A percentile compares a stretch with the other conserved stretches of the same genome.
phyloP scores from a whole-genome alignment of 2,888 invertebrate genomes.

The Drosophila flavopinicola region DNA sequence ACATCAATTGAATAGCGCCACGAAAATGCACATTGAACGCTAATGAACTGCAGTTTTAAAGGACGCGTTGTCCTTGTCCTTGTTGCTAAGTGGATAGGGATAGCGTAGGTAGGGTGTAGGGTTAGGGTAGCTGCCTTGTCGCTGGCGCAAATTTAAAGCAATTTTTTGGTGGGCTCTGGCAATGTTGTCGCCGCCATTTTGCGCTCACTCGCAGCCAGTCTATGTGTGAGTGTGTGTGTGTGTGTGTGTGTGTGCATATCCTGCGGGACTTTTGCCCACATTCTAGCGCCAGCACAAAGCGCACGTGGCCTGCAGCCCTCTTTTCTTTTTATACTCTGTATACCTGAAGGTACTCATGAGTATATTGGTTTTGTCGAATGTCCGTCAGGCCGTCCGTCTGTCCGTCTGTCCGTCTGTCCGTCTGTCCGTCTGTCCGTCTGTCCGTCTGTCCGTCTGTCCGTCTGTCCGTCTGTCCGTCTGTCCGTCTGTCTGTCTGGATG shows the following conservation, averaged over 20 bases:
- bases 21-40: slow-evolving; percentile 37
- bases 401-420: no score
- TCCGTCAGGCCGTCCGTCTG: no score
- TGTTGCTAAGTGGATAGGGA: slow-evolving; percentile 55
- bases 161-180: slow-evolving; percentile 30
- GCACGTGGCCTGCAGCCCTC: slow-evolving; percentile 40
- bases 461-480: no score
- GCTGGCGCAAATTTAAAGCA: slow-evolving; percentile 34
- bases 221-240: slow-evolving; percentile 2
- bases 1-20: slow-evolving; percentile 32
- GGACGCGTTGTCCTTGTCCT: slow-evolving; percentile 35
- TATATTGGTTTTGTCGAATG: no score
- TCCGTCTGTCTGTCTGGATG: no score
- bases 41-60: slow-evolving; percentile 46
- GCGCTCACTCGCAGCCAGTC: slow-evolving; percentile 5
- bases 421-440: no score
- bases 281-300: slow-evolving; percentile 32
- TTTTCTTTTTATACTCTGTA: no score
- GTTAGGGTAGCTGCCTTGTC: slow-evolving; percentile 1
- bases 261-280: slow-evolving; percentile 45
- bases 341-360: no score
- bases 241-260: slow-evolving; percentile 28
- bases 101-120: not conserved
- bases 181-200: slow-evolving; percentile 48
- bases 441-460: no score